Conservation (phyloP, 2,888 invertebrate species). For the Synergus itoensis region DNA sequence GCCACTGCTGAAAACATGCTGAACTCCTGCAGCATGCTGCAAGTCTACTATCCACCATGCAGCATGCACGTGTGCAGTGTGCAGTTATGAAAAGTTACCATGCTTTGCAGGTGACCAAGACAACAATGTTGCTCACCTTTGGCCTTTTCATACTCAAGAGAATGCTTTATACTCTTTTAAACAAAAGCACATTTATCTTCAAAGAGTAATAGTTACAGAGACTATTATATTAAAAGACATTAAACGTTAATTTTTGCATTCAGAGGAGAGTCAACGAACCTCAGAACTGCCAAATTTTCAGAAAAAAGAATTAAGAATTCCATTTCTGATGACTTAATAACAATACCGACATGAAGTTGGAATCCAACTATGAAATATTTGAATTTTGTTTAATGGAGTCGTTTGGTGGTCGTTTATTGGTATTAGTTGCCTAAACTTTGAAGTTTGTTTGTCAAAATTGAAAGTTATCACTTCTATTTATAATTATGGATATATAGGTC, state of each 20-base stretch:
- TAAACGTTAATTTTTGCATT: not conserved
- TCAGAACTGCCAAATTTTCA: no score
- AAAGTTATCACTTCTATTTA: no score
- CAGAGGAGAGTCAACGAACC: not conserved
- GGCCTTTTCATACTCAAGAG: not conserved
- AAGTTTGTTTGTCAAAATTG: no score
- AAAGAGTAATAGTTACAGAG: slow-evolving; percentile 1
- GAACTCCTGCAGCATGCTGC: slow-evolving; percentile 48
- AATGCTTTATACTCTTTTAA: slow-evolving; percentile 42
- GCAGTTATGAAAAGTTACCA: no score
- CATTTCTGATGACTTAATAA: no score
- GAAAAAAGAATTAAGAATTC: no score
- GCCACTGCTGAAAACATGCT: slow-evolving; percentile 62
- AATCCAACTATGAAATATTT: no score
- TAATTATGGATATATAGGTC: no score
- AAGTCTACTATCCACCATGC: slow-evolving; percentile 41
- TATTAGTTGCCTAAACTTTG: not conserved
- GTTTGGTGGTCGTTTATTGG: no score
- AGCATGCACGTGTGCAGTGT: slow-evolving; percentile 46
- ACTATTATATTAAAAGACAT: not conserved
- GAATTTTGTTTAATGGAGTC: no score
- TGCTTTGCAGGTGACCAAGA: slow-evolving; percentile 34
- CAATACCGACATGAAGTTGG: no score
- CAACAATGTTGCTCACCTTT: slow-evolving; percentile 15
- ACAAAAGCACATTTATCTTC: slow-evolving; percentile 28